Evolutionary conservation across 2,113 vertebrate species (phyloP), one percentile per base, ranked within the genome.

Genomic region (Toxotes jaculatrix): DNA sequence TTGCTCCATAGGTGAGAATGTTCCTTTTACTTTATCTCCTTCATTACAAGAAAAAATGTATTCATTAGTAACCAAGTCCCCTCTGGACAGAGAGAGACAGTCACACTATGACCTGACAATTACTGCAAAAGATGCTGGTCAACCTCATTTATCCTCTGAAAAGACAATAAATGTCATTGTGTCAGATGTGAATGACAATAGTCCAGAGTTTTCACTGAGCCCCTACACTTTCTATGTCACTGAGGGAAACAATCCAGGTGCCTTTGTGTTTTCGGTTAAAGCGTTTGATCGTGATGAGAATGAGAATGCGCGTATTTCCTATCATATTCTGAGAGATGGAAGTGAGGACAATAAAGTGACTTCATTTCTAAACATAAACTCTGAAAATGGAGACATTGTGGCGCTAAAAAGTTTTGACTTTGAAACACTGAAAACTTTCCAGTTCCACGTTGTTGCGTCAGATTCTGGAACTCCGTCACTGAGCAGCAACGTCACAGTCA

Each of bases 141-240:
- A 83, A 0, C 89, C 91, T 0, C 4, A n/a, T 2, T 27, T 90
- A 36, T 91, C 86, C 17, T 87, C 85, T 40, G 64, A 82, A 34
- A 87, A 86, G 6, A 86, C 70, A n/a, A 88, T 94, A 5, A 76
- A 38, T 0, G 64, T 93, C 3, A 45, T 74, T 0, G 79, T 93
- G 4, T 81, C 86, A 42, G 91, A 93, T 75, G 78, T 95, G 19
- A 93, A 89, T 80, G 93, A 90, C 71, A 94, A 89, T 66, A 74
- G 74, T 14, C 93, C 93, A 43, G 42, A 71, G 53, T 94, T 94
- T 86, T 66, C 23, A 57, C 23, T 32, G 8, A 83, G 66, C 19
- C 83, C 86, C 2, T 89, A 92, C 45, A 81, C 62, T 16, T 86
- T 91, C 19, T 93, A 84, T 74, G 13, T 90, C 16, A 34, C 74